These are phyloP conservation scores for Mustelus asterias DNA, from an alignment of 2,113 vertebrate species.

Conservation along the genomic window DNA sequence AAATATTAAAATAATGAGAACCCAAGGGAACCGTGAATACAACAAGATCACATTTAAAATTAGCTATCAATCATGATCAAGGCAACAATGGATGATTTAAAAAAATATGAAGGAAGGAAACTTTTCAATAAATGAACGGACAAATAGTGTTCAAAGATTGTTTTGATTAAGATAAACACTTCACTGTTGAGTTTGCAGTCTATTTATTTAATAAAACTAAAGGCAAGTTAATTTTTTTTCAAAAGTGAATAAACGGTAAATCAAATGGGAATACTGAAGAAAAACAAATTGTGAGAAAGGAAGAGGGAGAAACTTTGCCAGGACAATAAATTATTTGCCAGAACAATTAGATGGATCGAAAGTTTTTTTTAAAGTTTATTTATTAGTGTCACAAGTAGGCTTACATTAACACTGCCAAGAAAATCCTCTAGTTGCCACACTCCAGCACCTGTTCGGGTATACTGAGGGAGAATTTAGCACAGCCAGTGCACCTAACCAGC, in stretches of 20 bases:
- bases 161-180: not conserved
- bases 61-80: not conserved
- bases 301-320: no score
- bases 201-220: not conserved
- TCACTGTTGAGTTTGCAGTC: not conserved
- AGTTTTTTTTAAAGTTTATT: no score
- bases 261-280: no score
- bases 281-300: no score
- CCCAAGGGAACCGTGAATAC: not conserved
- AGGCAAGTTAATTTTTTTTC: not conserved
- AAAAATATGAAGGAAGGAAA: not conserved
- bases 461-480: no score
- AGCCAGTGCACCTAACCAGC: no score
- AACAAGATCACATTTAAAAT: not conserved
- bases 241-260: not conserved
- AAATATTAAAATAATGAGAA: conserved; percentile 27
- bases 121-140: not conserved
- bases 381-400: no score
- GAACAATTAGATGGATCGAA: no score
- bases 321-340: no score
- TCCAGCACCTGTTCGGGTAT: no score
- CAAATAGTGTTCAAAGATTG: not conserved
- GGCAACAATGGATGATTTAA: not conserved
- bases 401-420: no score
- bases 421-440: no score